Evolutionary conservation across 92 coral and sea anemone species (phyloP).

Genomic region (Anthopleura xanthogrammica): DNA sequence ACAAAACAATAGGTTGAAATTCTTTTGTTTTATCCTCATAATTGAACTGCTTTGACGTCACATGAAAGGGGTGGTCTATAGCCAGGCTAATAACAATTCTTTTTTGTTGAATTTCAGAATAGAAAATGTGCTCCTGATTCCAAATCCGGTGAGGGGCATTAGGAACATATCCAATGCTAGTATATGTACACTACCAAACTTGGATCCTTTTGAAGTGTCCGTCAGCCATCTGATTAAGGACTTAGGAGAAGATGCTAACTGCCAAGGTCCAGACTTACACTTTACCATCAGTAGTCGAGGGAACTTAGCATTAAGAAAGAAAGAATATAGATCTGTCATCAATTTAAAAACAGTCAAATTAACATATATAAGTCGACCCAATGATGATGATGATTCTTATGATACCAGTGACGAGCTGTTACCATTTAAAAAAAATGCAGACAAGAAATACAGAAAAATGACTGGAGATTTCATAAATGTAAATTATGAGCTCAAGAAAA

Average conservation of each 20-base stretch:
- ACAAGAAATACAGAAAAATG: constrained; percentile 25
- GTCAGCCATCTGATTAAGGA: constrained; percentile 53
- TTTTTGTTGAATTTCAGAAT: constrained; percentile 23
- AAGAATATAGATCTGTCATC: constrained; percentile 32
- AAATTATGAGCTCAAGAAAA: constrained; percentile 36
- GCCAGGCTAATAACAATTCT: background rate
- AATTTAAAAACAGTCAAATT: constrained; percentile 45
- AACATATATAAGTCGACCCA: constrained; percentile 48
- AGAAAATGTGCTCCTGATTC: constrained; percentile 51
- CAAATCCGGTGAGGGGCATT: constrained; percentile 49
- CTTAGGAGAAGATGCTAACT: constrained; percentile 49
- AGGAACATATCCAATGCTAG: constrained; percentile 45
- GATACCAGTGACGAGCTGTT: constrained; percentile 45
- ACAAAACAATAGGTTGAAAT: too few relatives aligned
- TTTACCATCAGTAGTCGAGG: constrained; percentile 39
- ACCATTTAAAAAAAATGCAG: constrained; percentile 38
- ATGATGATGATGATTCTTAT: constrained; percentile 53
- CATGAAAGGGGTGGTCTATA: too few relatives aligned
- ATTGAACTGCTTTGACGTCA: too few relatives aligned
- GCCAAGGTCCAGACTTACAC: constrained; percentile 50
- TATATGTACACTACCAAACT: constrained; percentile 57
- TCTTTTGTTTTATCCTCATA: too few relatives aligned
- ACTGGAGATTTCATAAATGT: constrained; percentile 57
- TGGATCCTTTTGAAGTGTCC: constrained; percentile 67
- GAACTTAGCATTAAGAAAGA: constrained; percentile 30